Percentiles rank a stretch among this genome's conserved stretches.
phyloP scores from a whole-genome alignment of 2,888 invertebrate species.

The Calameuta idolon region DNA sequence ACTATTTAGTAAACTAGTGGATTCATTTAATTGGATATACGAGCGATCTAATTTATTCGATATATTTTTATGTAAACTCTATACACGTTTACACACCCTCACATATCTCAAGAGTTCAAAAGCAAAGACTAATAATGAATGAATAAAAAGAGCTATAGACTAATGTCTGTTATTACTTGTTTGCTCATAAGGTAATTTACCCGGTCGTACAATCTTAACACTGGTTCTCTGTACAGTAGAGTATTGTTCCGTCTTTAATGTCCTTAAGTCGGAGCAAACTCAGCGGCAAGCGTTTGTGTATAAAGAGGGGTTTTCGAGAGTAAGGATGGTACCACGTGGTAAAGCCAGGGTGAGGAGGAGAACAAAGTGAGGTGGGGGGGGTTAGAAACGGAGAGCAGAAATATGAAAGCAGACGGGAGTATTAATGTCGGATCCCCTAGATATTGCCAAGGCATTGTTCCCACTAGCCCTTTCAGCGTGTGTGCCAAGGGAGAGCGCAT shows the following conservation, averaged over 20 bases:
- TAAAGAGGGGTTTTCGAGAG: neutral
- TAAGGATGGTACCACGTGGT: neutral
- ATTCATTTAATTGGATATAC: too few relatives aligned
- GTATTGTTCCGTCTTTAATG: neutral
- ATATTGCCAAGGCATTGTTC: conserved; percentile 24
- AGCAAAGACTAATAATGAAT: neutral
- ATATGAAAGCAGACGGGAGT: conserved; percentile 9
- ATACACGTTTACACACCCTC: neutral
- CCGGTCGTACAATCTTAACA: neutral
- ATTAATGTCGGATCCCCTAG: conserved; percentile 4
- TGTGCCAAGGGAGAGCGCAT: conserved; percentile 17
- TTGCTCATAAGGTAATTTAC: neutral
- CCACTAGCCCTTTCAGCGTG: conserved; percentile 12
- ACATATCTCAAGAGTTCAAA: neutral
- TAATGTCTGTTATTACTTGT: neutral
- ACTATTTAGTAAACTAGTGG: neutral
- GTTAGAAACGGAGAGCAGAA: neutral
- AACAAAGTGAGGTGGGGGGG: neutral
- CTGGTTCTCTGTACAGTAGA: neutral
- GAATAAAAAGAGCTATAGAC: neutral
- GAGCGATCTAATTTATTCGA: too few relatives aligned
- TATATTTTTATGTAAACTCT: neutral
- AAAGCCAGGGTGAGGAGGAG: neutral
- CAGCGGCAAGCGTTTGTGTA: neutral
- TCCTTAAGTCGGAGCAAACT: conserved; percentile 2